phyloP scores from a whole-genome alignment of 2,797 vertebrate species.

The Hippoglossus hippoglossus region DNA sequence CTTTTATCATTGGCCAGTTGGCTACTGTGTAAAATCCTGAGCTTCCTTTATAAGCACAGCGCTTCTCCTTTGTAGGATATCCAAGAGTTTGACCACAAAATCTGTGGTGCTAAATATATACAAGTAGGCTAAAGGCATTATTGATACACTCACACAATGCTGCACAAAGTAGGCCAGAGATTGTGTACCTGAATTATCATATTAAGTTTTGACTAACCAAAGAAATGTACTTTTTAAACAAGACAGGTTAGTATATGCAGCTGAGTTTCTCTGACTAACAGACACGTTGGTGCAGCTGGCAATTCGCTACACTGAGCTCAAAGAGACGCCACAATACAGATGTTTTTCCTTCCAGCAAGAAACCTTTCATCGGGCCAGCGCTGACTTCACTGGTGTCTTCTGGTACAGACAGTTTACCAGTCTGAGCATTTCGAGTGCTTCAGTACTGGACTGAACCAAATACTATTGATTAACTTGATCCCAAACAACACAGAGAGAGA shows the following conservation, averaged over 20 bases:
- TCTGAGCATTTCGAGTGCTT: conserved; percentile 29
- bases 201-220: neutral
- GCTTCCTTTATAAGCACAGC: neutral
- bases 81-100: conserved; percentile 1
- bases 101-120: neutral
- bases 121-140: neutral
- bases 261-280: conserved; percentile 28
- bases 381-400: conserved; percentile 50
- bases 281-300: conserved; percentile 41
- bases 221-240: neutral
- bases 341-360: conserved; percentile 58
- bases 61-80: neutral
- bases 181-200: neutral
- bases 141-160: neutral
- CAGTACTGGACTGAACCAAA: conserved; percentile 30
- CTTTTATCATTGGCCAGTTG: conserved; percentile 16
- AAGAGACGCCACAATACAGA: conserved; percentile 54
- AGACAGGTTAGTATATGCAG: conserved; percentile 15
- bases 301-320: conserved; percentile 40
- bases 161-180: neutral
- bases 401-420: conserved; percentile 41
- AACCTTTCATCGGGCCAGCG: conserved; percentile 33
- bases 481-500: conserved; percentile 18
- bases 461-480: conserved; percentile 33
- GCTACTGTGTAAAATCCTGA: neutral